A percentile compares a stretch with the other conserved stretches of the same genome.
Evolutionary conservation across 2,797 vertebrate genomes (phyloP).

Genomic region (Apogon talboti): DNA sequence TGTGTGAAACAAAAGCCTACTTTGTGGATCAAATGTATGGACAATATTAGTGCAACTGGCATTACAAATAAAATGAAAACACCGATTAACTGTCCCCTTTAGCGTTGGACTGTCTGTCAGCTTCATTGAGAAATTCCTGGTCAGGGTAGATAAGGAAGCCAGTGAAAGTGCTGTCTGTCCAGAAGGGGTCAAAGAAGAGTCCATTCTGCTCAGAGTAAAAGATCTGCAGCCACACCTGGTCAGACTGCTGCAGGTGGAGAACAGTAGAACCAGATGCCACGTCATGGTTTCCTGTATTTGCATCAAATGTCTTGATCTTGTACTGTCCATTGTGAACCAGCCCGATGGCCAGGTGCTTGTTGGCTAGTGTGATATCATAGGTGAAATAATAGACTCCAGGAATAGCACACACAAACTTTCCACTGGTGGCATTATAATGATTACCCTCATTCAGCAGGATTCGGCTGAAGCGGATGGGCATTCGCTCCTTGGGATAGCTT

Average conservation of each 20-base stretch:
- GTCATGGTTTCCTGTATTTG: conserved; percentile 96
- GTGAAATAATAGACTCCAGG: conserved; percentile 96
- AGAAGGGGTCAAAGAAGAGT: conserved; percentile 96
- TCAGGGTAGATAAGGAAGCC: conserved; percentile 96
- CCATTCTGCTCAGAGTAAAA: conserved; percentile 98
- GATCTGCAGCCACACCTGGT: conserved; percentile 98
- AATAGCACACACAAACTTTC: conserved; percentile 92
- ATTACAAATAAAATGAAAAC: background rate
- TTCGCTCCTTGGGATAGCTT: conserved; percentile 93
- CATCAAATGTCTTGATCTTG: conserved; percentile 96
- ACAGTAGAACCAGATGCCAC: conserved; percentile 95
- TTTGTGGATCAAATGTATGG: background rate
- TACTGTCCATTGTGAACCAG: conserved; percentile 97
- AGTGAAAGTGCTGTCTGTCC: conserved; percentile 97
- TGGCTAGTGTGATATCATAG: conserved; percentile 96
- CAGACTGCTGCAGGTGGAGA: conserved; percentile 87
- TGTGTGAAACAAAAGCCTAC: background rate
- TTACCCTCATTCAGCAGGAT: conserved; percentile 94
- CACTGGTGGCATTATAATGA: conserved; percentile 91
- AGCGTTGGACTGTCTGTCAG: conserved; percentile 75
- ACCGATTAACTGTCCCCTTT: conserved; percentile 53
- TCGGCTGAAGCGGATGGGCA: conserved; percentile 95
- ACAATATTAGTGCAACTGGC: background rate
- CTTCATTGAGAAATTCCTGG: conserved; percentile 84
- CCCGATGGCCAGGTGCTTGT: conserved; percentile 96